These are phyloP conservation scores for Lasius platythorax DNA, from an alignment of 2,888 invertebrate genomes.

Conservation along the genomic window DNA sequence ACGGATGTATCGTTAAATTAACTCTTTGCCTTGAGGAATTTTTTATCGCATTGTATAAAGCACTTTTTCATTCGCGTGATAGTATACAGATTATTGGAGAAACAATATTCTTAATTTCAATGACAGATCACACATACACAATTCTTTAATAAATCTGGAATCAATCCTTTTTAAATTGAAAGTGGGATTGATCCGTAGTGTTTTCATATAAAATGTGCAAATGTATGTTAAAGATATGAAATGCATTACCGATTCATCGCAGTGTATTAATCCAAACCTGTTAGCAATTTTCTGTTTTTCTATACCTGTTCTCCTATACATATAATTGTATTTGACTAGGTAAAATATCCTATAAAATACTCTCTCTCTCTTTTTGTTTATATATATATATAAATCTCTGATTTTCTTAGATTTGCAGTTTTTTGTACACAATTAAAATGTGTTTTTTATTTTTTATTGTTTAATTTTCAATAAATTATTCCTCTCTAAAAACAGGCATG, in stretches of 20 bases:
- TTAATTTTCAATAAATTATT: not conserved
- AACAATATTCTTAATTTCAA: not conserved
- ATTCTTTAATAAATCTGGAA: not conserved
- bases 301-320: not conserved
- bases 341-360: not conserved
- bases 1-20: slow-evolving; percentile 12
- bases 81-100: not conserved
- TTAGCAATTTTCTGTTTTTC: not conserved
- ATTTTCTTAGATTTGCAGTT: not conserved
- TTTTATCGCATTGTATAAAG: not conserved
- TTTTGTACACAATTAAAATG: not conserved
- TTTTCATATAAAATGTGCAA: slow-evolving; percentile 1
- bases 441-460: not conserved
- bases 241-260: not conserved
- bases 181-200: not conserved
- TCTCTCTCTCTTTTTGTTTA: not conserved
- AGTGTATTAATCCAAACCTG: not conserved
- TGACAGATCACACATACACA: not conserved
- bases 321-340: not conserved
- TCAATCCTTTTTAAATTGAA: not conserved
- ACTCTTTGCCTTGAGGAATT: not conserved
- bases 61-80: not conserved
- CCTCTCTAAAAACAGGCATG: too few species aligned
- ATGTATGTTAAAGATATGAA: not conserved
- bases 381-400: not conserved